Evolutionary conservation across 2,113 vertebrate genomes (phyloP), one percentile per base, ranked within the genome.

Genomic region (Notarius quadriscutis): DNA sequence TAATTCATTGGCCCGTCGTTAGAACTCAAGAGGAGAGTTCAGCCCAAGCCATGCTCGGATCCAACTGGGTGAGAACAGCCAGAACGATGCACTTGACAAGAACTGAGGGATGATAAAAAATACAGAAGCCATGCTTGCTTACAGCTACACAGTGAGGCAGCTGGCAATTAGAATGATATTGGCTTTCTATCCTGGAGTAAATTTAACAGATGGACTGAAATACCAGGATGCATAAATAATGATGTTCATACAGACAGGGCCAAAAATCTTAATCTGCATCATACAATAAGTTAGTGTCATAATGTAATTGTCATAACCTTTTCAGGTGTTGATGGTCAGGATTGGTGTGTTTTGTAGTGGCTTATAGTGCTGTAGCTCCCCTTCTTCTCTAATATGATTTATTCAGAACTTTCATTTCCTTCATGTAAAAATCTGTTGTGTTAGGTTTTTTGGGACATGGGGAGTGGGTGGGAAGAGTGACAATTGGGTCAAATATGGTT

Each of bases 1-100:
- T 95, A 94, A 95, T 92, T 95, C 91, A 95, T 93, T 85, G 86
- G 87, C 87, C 88, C 91, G 93, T 93, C 87, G 83, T 90, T 87
- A 78, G 91, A 94, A 89, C 93, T 84, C 89, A 85, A 90, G 7
- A 88, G 74, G 90, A 92, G 91, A 93, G 91, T 87, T 91, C 87
- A 88, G 84, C 91, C 87, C 82, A 91, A 89, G 89, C 89, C 90
- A 92, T 91, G 93, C 27, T 27, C 7, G 20, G 30, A 25, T 48
- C 80, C 7, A 80, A 65, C 72, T 81, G 63, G 79, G 15, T 85
- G 78, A 58, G 58, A 85, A 78, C 86, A 85, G 55, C 17, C 63
- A 53, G 63, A 50, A 25, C 18, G n/a, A 72, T 78, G 22, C 65
- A 48, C 78, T 55, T 62, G n/a, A 62, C 80, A 85, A 11, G 48